phyloP scores from a whole-genome alignment of 2,797 vertebrate genomes.

The Halcyon chelicuti region DNA sequence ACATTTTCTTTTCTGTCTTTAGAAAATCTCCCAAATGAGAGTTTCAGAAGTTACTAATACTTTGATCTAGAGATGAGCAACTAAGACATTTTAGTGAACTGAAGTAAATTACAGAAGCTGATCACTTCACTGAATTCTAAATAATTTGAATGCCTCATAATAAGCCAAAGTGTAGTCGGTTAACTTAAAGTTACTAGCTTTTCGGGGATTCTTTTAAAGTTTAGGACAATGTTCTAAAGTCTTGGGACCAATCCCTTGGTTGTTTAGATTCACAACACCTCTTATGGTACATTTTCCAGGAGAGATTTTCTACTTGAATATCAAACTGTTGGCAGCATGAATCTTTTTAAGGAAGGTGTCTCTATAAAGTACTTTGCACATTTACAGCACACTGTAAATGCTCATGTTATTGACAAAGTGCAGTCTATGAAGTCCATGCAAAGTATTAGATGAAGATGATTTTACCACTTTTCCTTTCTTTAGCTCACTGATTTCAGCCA shows the following conservation, averaged over 20 bases:
- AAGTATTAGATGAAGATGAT: not conserved
- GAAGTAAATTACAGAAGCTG: not conserved
- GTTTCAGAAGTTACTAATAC: not conserved
- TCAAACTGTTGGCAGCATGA: not conserved
- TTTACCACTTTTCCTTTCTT: not conserved
- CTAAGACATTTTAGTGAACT: not conserved
- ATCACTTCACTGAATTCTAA: not conserved
- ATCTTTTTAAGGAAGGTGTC: not conserved
- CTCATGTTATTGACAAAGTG: not conserved
- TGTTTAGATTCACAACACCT: not conserved
- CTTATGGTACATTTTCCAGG: not conserved
- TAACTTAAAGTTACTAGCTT: not conserved
- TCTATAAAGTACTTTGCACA: not conserved
- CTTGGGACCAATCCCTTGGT: not conserved
- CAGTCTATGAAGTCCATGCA: not conserved
- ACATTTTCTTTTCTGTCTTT: not conserved
- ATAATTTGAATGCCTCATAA: not conserved
- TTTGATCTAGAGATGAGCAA: not conserved
- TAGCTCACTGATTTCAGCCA: not conserved
- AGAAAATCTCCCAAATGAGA: not conserved
- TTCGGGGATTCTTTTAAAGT: not conserved
- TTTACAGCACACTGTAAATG: not conserved
- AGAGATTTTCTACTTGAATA: not conserved
- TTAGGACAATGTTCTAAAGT: not conserved
- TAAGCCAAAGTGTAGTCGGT: not conserved